Percentiles rank a stretch among this genome's conserved stretches.
Evolutionary conservation across 2,888 invertebrate genomes (phyloP).

Genomic region (Pterostichus niger): DNA sequence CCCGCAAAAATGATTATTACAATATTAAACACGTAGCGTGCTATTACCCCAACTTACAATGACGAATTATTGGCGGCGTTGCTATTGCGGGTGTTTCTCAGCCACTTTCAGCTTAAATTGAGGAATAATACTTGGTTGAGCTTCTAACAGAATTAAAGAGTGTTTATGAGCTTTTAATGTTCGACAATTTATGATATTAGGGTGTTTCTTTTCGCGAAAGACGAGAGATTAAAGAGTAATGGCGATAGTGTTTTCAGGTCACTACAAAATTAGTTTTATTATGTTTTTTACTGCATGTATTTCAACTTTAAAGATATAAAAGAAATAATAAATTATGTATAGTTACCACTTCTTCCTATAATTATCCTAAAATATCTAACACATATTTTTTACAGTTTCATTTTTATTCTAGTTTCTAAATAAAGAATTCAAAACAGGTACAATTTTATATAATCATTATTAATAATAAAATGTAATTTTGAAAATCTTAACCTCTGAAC

Average conservation of each 20-base stretch:
- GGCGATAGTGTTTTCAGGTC: neutral
- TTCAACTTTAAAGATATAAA: too few relatives aligned
- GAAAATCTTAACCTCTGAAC: too few relatives aligned
- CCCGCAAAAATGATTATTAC: conserved; percentile 45
- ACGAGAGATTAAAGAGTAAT: neutral
- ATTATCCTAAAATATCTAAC: too few relatives aligned
- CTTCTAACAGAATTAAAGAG: conserved; percentile 12
- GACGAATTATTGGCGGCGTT: conserved; percentile 13
- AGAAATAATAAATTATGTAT: too few relatives aligned
- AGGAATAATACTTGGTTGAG: conserved; percentile 8
- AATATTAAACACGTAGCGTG: conserved; percentile 43
- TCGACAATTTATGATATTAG: conserved; percentile 29
- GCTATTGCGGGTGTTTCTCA: neutral
- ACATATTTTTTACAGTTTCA: too few relatives aligned
- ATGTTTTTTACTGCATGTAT: neutral
- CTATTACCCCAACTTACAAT: conserved; percentile 4
- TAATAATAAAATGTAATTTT: too few relatives aligned
- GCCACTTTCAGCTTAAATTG: conserved; percentile 3
- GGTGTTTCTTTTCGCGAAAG: neutral
- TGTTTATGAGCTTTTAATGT: conserved; percentile 49
- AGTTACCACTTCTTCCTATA: too few relatives aligned
- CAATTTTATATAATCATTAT: too few relatives aligned
- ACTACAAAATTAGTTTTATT: neutral
- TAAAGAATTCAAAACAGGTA: too few relatives aligned
- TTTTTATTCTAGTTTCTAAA: too few relatives aligned